Evolutionary conservation across 92 coral and sea anemone genomes (phyloP), one percentile per base, ranked within the genome.

Genomic region (Actinostola sp.): DNA sequence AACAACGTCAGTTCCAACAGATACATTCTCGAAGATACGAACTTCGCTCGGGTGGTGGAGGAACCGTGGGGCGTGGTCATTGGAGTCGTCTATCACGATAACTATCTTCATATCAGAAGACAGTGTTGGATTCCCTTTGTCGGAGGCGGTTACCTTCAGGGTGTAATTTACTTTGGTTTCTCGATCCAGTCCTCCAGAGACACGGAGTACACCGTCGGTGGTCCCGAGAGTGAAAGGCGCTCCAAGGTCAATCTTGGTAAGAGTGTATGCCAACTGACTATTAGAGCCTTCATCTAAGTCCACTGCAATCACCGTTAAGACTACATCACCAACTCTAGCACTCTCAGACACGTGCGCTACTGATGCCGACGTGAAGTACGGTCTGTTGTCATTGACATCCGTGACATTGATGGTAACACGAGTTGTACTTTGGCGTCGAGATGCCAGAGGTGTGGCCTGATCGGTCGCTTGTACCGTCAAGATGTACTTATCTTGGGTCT

Each of bases 381-480:
- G 99, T 20, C 56, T 74, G 66, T 86, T 84, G 45, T 95, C 99
- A 68, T 95, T 95, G 58, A 95, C 72, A 68, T 95, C 99, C n/a
- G 82, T 63, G 2, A 94, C 84, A 31, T 81, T 83, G 69, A 95
- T 83, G 39, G 62, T 43, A 9, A 95, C 86, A 29, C 61, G 69
- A 12, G 96, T 60, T 29, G 77, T 85, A 69, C 90, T 76, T 4
- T 91, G 77, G 8, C 80, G 89, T 34, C 80, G 89, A 43, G 71
- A 46, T 16, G 95, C 71, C 35, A 70, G 50, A n/a, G 90, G 86
- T 44, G 66, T 21, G 26, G 95, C 88, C 45, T 84, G 80, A 64
- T 95, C 97, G 52, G 82, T 79, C 1, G 89, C 97, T 63, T 81
- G 38, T 25, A 95, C 81, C 43, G 68, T 75, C 39, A 95, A 66